A percentile compares a stretch with the other conserved stretches of the same genome.
Evolutionary conservation across 1,140 invertebrate species (phyloP).

Genomic region (Drosophila lacertosa): DNA sequence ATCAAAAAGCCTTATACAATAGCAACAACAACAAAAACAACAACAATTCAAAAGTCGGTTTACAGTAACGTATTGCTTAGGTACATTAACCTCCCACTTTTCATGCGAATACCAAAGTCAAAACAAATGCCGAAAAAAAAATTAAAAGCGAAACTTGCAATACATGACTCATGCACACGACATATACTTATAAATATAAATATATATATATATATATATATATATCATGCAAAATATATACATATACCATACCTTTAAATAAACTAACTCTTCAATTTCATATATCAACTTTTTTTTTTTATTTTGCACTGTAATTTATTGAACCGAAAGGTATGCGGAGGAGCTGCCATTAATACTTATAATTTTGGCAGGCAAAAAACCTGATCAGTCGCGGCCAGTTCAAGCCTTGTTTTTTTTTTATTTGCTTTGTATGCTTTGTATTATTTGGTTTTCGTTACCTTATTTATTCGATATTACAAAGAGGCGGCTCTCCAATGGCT

Average conservation of each 20-base stretch:
- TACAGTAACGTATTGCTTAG: slow-evolving; percentile 48
- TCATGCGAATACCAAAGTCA: slow-evolving; percentile 59
- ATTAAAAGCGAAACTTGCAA: slow-evolving; percentile 65
- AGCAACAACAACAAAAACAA: background rate
- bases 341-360: slow-evolving; percentile 53
- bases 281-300: slow-evolving; percentile 35
- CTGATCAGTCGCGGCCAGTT: slow-evolving; percentile 35
- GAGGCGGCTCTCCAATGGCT: slow-evolving; percentile 47
- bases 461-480: slow-evolving; percentile 55
- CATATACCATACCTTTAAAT: slow-evolving; percentile 38
- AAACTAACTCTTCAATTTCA: slow-evolving; percentile 49
- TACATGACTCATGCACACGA: slow-evolving; percentile 67
- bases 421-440: too few relatives aligned
- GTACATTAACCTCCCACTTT: slow-evolving; percentile 65
- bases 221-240: slow-evolving; percentile 21
- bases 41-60: slow-evolving; percentile 37
- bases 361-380: slow-evolving; percentile 17
- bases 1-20: slow-evolving; percentile 23
- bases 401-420: slow-evolving; percentile 27
- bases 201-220: slow-evolving; percentile 8
- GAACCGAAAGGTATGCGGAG: slow-evolving; percentile 45
- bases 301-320: slow-evolving; percentile 63
- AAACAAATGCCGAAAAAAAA: slow-evolving; percentile 53
- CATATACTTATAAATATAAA: slow-evolving; percentile 26
- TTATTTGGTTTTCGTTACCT: slow-evolving; percentile 54